phyloP scores from a whole-genome alignment of 2,797 vertebrate genomes.

The Schizopygopsis malacanthus region DNA sequence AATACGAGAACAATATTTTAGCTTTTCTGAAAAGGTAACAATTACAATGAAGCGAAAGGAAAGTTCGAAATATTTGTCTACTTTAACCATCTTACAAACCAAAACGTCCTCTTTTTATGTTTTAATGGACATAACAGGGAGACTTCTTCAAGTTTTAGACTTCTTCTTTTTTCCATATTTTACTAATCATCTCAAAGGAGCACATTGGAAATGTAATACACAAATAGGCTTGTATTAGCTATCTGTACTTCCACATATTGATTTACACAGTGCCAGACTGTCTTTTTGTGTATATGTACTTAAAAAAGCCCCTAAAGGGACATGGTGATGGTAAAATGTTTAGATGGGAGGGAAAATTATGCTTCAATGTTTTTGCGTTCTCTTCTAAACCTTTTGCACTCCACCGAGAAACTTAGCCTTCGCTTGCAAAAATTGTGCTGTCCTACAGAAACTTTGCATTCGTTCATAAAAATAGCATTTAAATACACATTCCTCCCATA shows the following conservation, averaged over 20 bases:
- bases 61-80: background rate
- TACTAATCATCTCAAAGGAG: background rate
- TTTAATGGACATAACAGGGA: background rate
- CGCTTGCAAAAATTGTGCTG: background rate
- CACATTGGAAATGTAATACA: background rate
- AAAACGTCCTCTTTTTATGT: background rate
- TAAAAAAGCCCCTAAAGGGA: background rate
- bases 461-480: background rate
- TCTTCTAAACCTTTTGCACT: no score
- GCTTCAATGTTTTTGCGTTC: background rate
- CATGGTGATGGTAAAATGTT: background rate
- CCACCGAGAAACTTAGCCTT: background rate
- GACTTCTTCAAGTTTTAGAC: background rate
- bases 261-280: background rate
- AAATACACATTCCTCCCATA: background rate
- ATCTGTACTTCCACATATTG: conserved; percentile 18
- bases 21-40: background rate
- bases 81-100: background rate
- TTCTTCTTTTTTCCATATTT: background rate
- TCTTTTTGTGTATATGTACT: background rate
- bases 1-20: background rate
- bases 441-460: background rate
- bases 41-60: background rate
- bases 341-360: background rate
- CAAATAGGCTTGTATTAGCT: background rate